These are phyloP conservation scores for Xylocopa sonorina DNA, from an alignment of 1,140 invertebrate species.

Conservation along the genomic window DNA sequence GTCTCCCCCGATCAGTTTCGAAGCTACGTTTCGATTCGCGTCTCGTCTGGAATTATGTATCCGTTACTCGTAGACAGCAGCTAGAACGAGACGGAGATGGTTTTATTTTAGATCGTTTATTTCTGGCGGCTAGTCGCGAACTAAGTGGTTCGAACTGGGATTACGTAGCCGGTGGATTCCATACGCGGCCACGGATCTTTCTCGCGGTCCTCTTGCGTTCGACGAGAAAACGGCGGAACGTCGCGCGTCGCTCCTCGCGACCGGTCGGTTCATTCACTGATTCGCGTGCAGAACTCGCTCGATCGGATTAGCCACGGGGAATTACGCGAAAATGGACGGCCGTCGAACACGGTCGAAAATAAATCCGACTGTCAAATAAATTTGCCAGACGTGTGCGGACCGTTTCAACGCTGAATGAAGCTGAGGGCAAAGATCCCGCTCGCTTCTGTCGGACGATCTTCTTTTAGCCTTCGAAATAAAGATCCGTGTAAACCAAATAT, in stretches of 20 bases:
- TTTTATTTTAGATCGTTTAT: slow-evolving; percentile 70
- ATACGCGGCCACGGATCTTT: background rate
- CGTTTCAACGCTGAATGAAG: background rate
- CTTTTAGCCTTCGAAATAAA: background rate
- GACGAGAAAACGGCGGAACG: background rate
- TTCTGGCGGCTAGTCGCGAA: slow-evolving; percentile 46
- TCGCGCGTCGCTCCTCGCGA: background rate
- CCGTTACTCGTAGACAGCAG: background rate
- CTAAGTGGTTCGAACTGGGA: slow-evolving; percentile 42
- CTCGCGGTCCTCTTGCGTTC: background rate
- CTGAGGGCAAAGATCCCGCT: slow-evolving; percentile 5
- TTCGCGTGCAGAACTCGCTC: background rate
- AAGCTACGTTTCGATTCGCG: background rate
- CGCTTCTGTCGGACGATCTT: background rate
- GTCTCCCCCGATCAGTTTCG: too few species aligned
- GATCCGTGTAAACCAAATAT: background rate
- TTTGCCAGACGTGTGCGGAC: too few species aligned
- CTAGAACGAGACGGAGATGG: slow-evolving; percentile 26
- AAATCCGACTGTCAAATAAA: background rate
- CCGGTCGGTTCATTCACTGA: background rate
- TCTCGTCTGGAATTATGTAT: background rate
- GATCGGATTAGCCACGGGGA: background rate
- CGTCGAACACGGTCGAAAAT: background rate
- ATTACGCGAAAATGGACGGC: background rate
- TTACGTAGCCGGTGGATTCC: slow-evolving; percentile 48